Evolutionary conservation across 2,888 invertebrate genomes (phyloP).

Genomic region (Galerucella calmariensis): DNA sequence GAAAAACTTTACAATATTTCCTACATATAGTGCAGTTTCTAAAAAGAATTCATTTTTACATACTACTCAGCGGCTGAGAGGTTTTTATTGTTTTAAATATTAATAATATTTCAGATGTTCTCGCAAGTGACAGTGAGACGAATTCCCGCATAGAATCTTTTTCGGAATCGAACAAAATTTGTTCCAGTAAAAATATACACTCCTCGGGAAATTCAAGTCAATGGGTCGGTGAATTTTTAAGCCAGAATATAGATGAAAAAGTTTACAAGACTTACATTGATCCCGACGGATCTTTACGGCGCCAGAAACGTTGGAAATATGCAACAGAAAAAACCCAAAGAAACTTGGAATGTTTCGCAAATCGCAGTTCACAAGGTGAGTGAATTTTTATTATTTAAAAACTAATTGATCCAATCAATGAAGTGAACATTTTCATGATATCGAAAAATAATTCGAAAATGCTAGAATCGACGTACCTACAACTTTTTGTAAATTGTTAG

Average conservation of each 20-base stretch:
- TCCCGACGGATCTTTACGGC: conserved; percentile 42
- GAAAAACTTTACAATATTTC: no score
- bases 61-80: no score
- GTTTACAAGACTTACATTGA: conserved; percentile 53
- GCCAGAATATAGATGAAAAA: conserved; percentile 40
- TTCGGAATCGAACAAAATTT: not conserved
- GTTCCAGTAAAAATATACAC: conserved; percentile 1
- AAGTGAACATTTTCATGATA: no score
- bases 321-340: conserved; percentile 1
- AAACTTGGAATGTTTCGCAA: conserved; percentile 4
- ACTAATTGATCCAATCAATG: no score
- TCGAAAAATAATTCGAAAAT: no score
- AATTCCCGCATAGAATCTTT: conserved; percentile 8
- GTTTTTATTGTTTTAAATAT: no score
- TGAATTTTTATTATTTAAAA: not conserved
- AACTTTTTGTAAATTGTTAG: no score
- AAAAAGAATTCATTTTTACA: no score
- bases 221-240: conserved; percentile 20
- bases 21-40: no score
- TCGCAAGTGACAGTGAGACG: conserved; percentile 2
- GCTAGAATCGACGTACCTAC: no score
- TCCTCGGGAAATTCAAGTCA: conserved; percentile 37
- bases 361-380: conserved; percentile 1
- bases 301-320: not conserved
- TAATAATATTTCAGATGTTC: not conserved